These are phyloP conservation scores for Pristionchus entomophagus DNA, from an alignment of 2,888 invertebrate genomes.

Conservation along the genomic window DNA sequence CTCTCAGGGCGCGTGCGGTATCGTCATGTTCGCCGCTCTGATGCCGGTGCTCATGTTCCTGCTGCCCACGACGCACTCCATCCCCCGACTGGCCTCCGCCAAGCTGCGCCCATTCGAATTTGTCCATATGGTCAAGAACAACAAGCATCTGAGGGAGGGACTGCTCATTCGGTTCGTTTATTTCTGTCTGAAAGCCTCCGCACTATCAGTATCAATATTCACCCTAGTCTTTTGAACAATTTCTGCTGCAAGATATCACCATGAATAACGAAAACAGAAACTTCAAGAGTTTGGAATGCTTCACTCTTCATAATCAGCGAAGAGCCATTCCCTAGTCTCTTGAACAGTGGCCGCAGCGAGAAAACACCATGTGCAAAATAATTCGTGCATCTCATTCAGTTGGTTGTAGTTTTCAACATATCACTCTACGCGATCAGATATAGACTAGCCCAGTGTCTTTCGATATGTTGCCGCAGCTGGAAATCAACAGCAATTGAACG, in stretches of 20 bases:
- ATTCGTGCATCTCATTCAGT: no score
- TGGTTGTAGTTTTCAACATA: no score
- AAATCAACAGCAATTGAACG: neutral
- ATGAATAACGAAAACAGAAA: no score
- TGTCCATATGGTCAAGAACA: slow-evolving; percentile 72
- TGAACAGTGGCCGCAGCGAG: neutral
- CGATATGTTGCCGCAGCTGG: no score
- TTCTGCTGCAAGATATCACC: neutral
- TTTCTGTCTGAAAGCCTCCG: slow-evolving; percentile 38
- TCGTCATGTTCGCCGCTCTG: slow-evolving; percentile 64
- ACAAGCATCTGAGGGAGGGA: slow-evolving; percentile 54
- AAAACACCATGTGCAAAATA: neutral
- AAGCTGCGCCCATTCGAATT: slow-evolving; percentile 74
- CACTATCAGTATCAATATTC: neutral
- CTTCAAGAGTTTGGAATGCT: no score
- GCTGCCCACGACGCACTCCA: slow-evolving; percentile 74
- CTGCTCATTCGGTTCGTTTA: slow-evolving; percentile 49
- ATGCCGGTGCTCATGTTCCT: slow-evolving; percentile 71
- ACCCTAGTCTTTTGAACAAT: neutral
- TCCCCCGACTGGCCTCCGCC: slow-evolving; percentile 73
- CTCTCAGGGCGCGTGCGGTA: slow-evolving; percentile 67
- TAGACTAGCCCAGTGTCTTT: no score
- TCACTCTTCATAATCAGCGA: no score
- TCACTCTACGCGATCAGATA: no score
- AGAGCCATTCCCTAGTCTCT: neutral